A percentile compares a stretch with the other conserved stretches of the same genome.
These are phyloP conservation scores for Strigops habroptila DNA, from an alignment of 2,113 vertebrate genomes.

Conservation along the genomic window DNA sequence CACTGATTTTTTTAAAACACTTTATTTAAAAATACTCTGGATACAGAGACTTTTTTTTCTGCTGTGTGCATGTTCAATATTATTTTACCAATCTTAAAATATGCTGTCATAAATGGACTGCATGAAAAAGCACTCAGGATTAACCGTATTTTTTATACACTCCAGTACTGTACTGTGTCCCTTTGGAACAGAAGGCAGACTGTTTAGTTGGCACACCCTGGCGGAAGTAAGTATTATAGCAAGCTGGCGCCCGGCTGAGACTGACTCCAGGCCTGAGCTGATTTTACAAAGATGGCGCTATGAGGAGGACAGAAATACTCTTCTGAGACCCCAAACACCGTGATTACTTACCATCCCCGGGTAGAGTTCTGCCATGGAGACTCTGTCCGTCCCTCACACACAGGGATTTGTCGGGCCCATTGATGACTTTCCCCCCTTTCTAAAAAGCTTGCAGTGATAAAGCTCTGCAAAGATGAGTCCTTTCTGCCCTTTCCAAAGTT, in stretches of 20 bases:
- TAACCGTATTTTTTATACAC: neutral
- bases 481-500: neutral
- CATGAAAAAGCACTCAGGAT: neutral
- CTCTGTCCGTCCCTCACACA: accelerated
- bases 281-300: neutral
- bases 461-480: neutral
- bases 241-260: neutral
- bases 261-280: neutral
- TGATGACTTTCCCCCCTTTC: neutral
- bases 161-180: neutral
- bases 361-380: neutral
- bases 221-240: constrained; percentile 32
- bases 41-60: constrained; percentile 6
- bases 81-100: constrained; percentile 26
- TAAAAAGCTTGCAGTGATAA: neutral
- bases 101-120: constrained; percentile 18
- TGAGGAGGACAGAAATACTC: neutral
- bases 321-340: neutral
- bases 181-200: neutral
- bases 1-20: constrained; percentile 30
- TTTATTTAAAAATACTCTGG: constrained; percentile 60
- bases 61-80: neutral
- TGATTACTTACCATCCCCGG: accelerated
- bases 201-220: constrained; percentile 54
- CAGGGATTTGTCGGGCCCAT: accelerated